A percentile compares a stretch with the other conserved stretches of the same genome.
Evolutionary conservation across 2,113 vertebrate species (phyloP).

Genomic region (Tragelaphus scriptus): DNA sequence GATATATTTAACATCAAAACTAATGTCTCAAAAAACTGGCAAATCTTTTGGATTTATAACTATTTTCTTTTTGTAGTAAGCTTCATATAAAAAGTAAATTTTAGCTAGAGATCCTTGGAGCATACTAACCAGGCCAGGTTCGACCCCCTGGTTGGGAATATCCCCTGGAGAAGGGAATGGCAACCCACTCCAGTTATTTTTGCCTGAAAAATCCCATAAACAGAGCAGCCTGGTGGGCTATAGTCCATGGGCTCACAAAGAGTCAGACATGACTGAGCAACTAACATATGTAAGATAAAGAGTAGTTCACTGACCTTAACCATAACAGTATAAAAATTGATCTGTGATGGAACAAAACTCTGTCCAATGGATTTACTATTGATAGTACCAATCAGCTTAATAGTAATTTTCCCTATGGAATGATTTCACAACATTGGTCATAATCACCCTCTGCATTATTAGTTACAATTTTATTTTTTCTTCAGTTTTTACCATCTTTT

Average conservation of each 20-base stretch:
- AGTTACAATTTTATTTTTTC: neutral
- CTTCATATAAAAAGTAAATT: neutral
- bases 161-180: neutral
- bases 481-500: neutral
- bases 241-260: neutral
- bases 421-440: neutral
- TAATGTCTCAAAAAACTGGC: neutral
- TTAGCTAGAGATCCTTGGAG: neutral
- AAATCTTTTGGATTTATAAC: neutral
- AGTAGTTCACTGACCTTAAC: neutral
- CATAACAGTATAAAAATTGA: neutral
- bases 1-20: neutral
- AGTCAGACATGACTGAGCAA: neutral
- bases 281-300: neutral
- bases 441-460: neutral
- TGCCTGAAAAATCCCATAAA: neutral
- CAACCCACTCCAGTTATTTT: neutral
- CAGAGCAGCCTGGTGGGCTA: neutral
- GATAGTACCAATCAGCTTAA: neutral
- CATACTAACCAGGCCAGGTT: neutral
- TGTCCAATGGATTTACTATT: neutral
- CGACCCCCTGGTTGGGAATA: neutral
- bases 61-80: neutral
- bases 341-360: neutral
- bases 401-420: neutral